Percentiles rank a stretch among this genome's conserved stretches.
phyloP scores from a whole-genome alignment of 1,140 invertebrate species.

The Microplitis mediator region DNA sequence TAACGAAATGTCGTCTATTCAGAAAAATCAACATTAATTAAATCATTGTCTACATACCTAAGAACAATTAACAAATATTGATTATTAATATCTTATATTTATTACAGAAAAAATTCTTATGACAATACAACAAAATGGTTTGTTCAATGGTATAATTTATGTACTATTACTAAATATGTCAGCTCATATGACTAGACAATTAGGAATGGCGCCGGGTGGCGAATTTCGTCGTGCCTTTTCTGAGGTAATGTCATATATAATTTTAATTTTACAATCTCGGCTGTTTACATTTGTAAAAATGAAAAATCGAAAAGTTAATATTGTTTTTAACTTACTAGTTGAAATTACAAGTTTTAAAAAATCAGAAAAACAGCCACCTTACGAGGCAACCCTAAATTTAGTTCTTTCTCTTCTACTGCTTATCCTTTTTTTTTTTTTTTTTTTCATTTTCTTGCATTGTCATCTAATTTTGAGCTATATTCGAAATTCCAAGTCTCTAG shows the following conservation, averaged over 20 bases:
- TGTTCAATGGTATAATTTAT: conserved; percentile 90
- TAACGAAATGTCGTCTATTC: no score
- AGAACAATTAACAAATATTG: not conserved
- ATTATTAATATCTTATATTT: conserved; percentile 14
- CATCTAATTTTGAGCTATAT: no score
- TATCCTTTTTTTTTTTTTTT: no score
- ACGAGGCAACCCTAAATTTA: no score
- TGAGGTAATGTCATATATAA: conserved; percentile 68
- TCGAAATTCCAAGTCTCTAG: no score
- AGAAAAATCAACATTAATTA: no score
- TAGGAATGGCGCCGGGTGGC: conserved; percentile 97
- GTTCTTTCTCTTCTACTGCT: no score
- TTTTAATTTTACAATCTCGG: not conserved
- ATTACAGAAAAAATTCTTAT: conserved; percentile 52
- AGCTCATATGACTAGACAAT: conserved; percentile 88
- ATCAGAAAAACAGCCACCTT: no score
- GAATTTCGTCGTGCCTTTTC: conserved; percentile 92
- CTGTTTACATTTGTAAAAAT: conserved; percentile 6
- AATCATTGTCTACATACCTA: no score
- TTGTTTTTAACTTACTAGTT: not conserved
- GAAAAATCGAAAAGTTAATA: not conserved
- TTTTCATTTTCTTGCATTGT: no score
- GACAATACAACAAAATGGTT: conserved; percentile 73
- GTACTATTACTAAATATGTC: conserved; percentile 89
- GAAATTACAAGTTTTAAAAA: no score